A percentile compares a stretch with the other conserved stretches of the same genome.
These are phyloP conservation scores for Cinara cedri DNA, from an alignment of 2,888 invertebrate genomes.

Conservation along the genomic window DNA sequence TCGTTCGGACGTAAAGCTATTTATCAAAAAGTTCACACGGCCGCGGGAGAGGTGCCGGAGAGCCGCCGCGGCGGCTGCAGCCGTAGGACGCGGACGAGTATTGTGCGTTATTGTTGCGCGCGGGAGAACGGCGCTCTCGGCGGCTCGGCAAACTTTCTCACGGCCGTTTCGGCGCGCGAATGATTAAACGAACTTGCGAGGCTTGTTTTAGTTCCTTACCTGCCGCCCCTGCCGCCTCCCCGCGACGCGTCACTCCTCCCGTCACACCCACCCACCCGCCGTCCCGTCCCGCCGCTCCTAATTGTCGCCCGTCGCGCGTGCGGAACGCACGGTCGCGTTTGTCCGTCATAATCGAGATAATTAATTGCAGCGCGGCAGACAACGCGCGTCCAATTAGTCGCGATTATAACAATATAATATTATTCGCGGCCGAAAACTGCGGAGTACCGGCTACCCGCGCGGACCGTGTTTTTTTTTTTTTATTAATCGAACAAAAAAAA, in stretches of 20 bases:
- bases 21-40: slow-evolving; percentile 52
- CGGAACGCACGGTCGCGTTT: slow-evolving; percentile 41
- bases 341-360: slow-evolving; percentile 48
- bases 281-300: slow-evolving; percentile 23
- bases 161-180: slow-evolving; percentile 43
- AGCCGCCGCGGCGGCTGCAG: not conserved
- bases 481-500: too few relatives aligned
- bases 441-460: not conserved
- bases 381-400: slow-evolving; percentile 35
- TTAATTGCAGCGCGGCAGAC: slow-evolving; percentile 41
- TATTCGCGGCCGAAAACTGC: not conserved
- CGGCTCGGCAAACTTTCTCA: slow-evolving; percentile 48
- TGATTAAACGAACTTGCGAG: slow-evolving; percentile 53
- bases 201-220: slow-evolving; percentile 54
- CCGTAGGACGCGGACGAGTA: too few relatives aligned
- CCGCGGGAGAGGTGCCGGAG: not conserved
- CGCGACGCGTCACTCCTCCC: slow-evolving; percentile 25
- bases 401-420: too few relatives aligned
- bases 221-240: slow-evolving; percentile 31
- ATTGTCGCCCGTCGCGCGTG: slow-evolving; percentile 40
- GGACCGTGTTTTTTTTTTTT: not conserved
- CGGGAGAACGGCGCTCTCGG: not conserved
- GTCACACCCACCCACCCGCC: slow-evolving; percentile 35
- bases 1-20: slow-evolving; percentile 56
- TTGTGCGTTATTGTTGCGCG: too few relatives aligned